Evolutionary conservation across 2,888 invertebrate species (phyloP), one percentile per base, ranked within the genome.

Genomic region (Galerucella nymphaeae): DNA sequence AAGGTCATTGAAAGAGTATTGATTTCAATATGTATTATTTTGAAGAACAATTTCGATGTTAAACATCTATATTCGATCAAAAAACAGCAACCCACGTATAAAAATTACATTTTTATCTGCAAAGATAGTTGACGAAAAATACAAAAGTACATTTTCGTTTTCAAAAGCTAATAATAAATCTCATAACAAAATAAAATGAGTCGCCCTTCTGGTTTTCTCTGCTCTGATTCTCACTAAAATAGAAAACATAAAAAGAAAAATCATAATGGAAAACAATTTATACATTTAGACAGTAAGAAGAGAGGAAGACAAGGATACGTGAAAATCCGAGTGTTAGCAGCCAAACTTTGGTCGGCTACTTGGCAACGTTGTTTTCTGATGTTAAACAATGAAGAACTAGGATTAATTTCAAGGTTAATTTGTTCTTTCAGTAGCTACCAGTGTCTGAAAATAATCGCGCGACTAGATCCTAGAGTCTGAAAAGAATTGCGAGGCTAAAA

Each of bases 171-270:
- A 63, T 42, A 53, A 57, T 63, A 70, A 70, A 70, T 70, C 70
- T 70, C 48, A 63, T 70, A 64, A 70, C 69, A 63, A 63, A 55
- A 70, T 61, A 69, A 62, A 63, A 70, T 63, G 64, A 70, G 70
- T 57, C 63, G 57, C 50, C 63, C 70, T 57, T 70, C 70, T 63
- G 70, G 53, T 42, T 70, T 42, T 62, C 16, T 16, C 11, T 18
- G 42, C 61, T 62, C 61, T 42, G 61, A 62, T 41, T 62, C 61
- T 18, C 41, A 18, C 61, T 62, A n/a, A 41, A 11, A 42, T 62
- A 42, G 42, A 62, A 62, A 59, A 59, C n/a, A 30, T 38, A 59
- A 59, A 59, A 30, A n/a, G 59, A 59, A 59, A 59, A 59, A 59
- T 59, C 13, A 59, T 30, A 23, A 59, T n/a, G 14, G 59, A 16